Percentiles rank a stretch among this genome's conserved stretches.
Evolutionary conservation across 2,888 invertebrate genomes (phyloP).

Genomic region (Merodon equestris): DNA sequence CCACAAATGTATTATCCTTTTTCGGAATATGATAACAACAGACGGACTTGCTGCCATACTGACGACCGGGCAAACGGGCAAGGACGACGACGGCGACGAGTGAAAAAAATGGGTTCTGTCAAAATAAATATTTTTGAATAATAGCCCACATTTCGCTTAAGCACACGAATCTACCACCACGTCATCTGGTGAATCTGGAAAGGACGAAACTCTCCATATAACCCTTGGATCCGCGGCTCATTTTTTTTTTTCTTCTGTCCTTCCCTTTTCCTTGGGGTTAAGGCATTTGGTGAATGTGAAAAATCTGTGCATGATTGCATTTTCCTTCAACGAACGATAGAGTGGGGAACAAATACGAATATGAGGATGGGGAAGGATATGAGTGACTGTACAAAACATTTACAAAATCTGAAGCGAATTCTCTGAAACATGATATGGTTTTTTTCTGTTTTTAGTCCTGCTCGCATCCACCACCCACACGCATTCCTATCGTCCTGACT

Average conservation of each 20-base stretch:
- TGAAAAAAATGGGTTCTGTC: slow-evolving; percentile 77
- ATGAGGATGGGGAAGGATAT: slow-evolving; percentile 7
- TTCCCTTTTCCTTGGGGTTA: slow-evolving; percentile 52
- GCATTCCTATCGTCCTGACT: too few species aligned
- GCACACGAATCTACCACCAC: slow-evolving; percentile 65
- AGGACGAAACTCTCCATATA: slow-evolving; percentile 54
- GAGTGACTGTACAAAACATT: slow-evolving; percentile 65
- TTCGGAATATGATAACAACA: slow-evolving; percentile 64
- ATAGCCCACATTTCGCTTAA: slow-evolving; percentile 76
- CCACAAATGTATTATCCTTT: slow-evolving; percentile 67
- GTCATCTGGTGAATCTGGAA: slow-evolving; percentile 33
- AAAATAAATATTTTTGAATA: slow-evolving; percentile 77
- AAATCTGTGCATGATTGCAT: slow-evolving; percentile 77
- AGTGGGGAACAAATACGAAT: slow-evolving; percentile 8
- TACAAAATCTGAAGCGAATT: slow-evolving; percentile 53
- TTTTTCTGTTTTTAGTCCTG: slow-evolving; percentile 9
- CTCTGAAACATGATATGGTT: slow-evolving; percentile 61
- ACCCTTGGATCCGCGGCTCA: not conserved
- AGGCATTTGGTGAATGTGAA: slow-evolving; percentile 73
- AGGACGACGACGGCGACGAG: slow-evolving; percentile 67
- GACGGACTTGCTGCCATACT: slow-evolving; percentile 50
- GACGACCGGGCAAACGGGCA: too few species aligned
- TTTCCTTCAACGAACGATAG: slow-evolving; percentile 65
- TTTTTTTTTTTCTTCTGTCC: slow-evolving; percentile 21
- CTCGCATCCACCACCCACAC: slow-evolving; percentile 16